A percentile compares a stretch with the other conserved stretches of the same genome.
phyloP scores from a whole-genome alignment of 2,113 vertebrate genomes.

The Aramus guarauna region DNA sequence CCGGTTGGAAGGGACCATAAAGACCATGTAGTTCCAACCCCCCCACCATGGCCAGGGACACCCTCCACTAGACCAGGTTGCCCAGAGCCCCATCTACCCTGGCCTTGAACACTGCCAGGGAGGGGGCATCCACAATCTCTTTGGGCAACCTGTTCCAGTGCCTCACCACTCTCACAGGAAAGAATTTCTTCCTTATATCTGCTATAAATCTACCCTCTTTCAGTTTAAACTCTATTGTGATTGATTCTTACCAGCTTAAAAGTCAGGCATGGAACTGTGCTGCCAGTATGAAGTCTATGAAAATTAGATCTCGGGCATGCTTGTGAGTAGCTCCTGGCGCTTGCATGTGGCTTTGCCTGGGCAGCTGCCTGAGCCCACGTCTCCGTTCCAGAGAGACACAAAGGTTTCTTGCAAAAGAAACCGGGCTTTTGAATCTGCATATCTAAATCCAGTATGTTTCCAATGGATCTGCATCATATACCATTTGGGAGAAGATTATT shows the following conservation, averaged over 20 bases:
- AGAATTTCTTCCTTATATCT: no score
- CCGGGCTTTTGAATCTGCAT: not conserved
- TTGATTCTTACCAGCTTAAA: not conserved
- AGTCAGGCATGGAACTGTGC: rapidly evolving
- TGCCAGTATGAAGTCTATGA: not conserved
- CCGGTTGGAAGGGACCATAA: no score
- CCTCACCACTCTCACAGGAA: no score
- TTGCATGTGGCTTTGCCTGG: not conserved
- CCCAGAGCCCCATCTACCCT: no score
- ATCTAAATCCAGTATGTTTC: not conserved
- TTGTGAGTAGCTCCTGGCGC: not conserved
- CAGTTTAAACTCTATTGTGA: not conserved
- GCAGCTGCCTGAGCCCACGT: not conserved
- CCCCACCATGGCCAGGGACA: no score
- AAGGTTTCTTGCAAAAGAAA: not conserved
- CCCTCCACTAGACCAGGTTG: no score
- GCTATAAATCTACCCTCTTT: no score
- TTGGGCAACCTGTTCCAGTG: no score
- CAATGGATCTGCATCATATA: not conserved
- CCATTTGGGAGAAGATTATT: not conserved
- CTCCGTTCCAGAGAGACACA: not conserved
- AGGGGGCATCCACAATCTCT: no score
- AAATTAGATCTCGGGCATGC: not conserved
- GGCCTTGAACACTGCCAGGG: no score
- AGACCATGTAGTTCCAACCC: no score